Conservation (phyloP, 2,797 vertebrate species). For the Vipera ursinii region DNA sequence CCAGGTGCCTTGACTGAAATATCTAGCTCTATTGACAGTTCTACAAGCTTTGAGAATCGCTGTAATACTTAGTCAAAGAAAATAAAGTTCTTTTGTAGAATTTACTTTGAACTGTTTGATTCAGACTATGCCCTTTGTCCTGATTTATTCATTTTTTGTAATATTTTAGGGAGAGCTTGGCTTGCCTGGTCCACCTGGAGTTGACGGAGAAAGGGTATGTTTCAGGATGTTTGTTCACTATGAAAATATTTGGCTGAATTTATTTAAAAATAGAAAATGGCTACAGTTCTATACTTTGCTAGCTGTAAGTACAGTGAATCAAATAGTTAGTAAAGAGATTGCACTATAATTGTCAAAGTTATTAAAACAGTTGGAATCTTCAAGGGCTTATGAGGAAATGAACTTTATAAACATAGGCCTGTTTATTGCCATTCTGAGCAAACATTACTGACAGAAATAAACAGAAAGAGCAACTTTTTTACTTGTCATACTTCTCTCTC, state of each 20-base stretch:
- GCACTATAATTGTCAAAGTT: neutral
- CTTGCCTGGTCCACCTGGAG: conserved; percentile 82
- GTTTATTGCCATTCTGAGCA: neutral
- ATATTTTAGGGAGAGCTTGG: conserved; percentile 85
- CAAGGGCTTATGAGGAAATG: neutral
- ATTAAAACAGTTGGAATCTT: neutral
- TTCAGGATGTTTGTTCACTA: fast-evolving
- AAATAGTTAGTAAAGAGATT: neutral
- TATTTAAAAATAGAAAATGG: neutral
- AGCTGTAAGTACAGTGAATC: neutral
- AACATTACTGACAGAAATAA: neutral
- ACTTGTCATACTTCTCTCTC: neutral
- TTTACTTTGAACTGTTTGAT: fast-evolving
- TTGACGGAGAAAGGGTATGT: conserved; percentile 85
- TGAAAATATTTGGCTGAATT: neutral
- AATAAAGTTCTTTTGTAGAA: fast-evolving
- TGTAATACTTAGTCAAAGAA: fast-evolving
- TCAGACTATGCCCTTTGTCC: neutral
- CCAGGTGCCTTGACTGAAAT: neutral
- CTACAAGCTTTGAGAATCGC: neutral
- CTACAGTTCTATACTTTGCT: neutral
- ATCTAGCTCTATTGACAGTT: neutral
- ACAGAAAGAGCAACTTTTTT: neutral
- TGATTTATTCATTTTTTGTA: neutral
- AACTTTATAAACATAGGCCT: neutral